Base-by-base conservation (phyloP, 2,797 vertebrate genomes). In the Coreius guichenoti region DNA sequence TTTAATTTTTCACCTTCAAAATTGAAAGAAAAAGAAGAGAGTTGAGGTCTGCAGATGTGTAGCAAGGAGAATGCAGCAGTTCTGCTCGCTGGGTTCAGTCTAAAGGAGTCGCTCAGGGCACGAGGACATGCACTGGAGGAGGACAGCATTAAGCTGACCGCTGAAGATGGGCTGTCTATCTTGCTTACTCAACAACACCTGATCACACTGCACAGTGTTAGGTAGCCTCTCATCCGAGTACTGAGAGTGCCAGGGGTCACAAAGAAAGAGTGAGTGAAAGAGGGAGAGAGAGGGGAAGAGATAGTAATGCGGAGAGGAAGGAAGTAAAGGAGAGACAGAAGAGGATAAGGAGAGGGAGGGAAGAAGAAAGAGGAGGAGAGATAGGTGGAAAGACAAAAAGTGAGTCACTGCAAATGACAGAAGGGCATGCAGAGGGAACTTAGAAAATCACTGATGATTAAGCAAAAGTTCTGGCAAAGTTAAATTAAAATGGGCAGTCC, bases 111-210 rank as follows among this genome's bases (percentile, higher is more conserved):
- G 72, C 91, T 92, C 84, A 51, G 92, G 93, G 94, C 94, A 93
- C 88, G 93, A 93, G 92, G 94, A 95, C 92, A 43, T 61, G 61
- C 49, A 14, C 81, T 75, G 75, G 75, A 88, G 89, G 88, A 93
- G 94, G 95, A 95, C 94, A 95, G 93, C 95, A 95, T 95, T 95
- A 95, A 95, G 94, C 95, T 95, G 95, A 96, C 93, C 94, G 92
- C 91, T 90, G 93, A 92, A 95, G 94, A 95, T 93, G 89, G 92
- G 88, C 86, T 90, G n/a, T 84, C 92, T 92, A 93, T 95, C 91
- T 89, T 74, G 94, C 95, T 95, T 95, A 95, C 93, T 95, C 94
- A 87, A 93, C 95, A 96, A 96, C 95, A 96, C 94, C 94, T 92
- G 95, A 96, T 96, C 94, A 95, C 92, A 94, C 94, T 89, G 91